These are phyloP conservation scores for Dinoponera quadriceps DNA, from an alignment of 1,140 invertebrate species.

Conservation along the genomic window DNA sequence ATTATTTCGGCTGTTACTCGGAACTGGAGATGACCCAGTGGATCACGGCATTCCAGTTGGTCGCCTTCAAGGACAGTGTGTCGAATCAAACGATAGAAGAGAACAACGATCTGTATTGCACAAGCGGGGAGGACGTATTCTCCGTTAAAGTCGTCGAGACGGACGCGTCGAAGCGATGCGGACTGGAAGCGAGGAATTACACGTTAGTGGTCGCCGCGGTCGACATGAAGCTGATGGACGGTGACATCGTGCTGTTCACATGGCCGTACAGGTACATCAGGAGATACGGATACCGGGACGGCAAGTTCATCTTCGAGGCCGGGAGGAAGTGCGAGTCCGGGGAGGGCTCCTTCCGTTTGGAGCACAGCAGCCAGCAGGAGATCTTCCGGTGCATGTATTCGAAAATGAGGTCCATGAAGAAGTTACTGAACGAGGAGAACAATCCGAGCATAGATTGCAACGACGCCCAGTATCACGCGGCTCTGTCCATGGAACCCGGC, in stretches of 20 bases:
- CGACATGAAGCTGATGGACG: conserved; percentile 90
- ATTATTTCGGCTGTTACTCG: conserved; percentile 90
- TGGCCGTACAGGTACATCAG: conserved; percentile 96
- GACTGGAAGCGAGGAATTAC: conserved; percentile 90
- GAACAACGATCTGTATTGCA: conserved; percentile 94
- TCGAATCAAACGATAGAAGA: conserved; percentile 90
- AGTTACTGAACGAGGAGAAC: conserved; percentile 89
- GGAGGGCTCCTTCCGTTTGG: conserved; percentile 93
- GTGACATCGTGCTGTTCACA: conserved; percentile 90
- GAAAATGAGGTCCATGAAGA: conserved; percentile 94
- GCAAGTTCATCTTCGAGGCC: conserved; percentile 96
- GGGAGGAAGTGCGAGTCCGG: conserved; percentile 94
- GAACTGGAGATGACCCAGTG: conserved; percentile 91
- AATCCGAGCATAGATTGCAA: conserved; percentile 89
- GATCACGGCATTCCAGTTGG: conserved; percentile 91
- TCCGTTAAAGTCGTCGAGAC: conserved; percentile 92
- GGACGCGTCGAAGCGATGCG: conserved; percentile 91
- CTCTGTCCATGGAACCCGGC: conserved; percentile 90
- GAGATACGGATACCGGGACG: conserved; percentile 92
- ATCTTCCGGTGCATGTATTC: conserved; percentile 92
- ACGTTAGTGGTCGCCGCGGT: conserved; percentile 90
- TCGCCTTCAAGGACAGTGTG: conserved; percentile 92
- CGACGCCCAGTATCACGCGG: conserved; percentile 91
- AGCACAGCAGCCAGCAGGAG: conserved; percentile 92
- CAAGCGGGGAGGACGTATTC: conserved; percentile 92